Evolutionary conservation across 2,888 invertebrate genomes (phyloP).

Genomic region (Drosophila atripex): DNA sequence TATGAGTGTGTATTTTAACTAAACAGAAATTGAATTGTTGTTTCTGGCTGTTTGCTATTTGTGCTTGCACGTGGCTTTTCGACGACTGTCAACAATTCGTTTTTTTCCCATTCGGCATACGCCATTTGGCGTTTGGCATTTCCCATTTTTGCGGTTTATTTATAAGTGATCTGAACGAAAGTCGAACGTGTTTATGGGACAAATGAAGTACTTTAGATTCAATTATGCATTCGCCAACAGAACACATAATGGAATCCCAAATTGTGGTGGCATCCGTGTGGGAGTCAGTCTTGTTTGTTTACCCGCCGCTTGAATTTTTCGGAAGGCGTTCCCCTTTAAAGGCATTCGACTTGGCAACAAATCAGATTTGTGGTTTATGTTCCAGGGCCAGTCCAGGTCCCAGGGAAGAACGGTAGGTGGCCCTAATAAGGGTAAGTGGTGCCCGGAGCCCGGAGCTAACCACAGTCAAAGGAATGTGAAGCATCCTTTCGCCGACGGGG

Average conservation of each 20-base stretch:
- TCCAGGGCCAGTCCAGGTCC: slow-evolving; percentile 17
- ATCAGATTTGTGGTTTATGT: slow-evolving; percentile 54
- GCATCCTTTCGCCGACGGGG: slow-evolving; percentile 6
- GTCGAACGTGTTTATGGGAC: slow-evolving; percentile 68
- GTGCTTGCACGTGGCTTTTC: slow-evolving; percentile 55
- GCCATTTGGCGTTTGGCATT: slow-evolving; percentile 6
- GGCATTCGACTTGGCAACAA: slow-evolving; percentile 38
- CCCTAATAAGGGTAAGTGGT: slow-evolving; percentile 37
- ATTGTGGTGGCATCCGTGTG: slow-evolving; percentile 27
- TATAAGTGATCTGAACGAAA: slow-evolving; percentile 46
- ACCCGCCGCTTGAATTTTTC: slow-evolving; percentile 11
- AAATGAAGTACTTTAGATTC: slow-evolving; percentile 77
- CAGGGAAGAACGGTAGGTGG: slow-evolving; percentile 9
- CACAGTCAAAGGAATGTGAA: slow-evolving; percentile 43
- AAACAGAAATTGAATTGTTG: slow-evolving; percentile 73
- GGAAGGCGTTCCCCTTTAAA: slow-evolving; percentile 7
- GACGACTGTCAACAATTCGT: slow-evolving; percentile 32
- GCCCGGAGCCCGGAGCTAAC: slow-evolving; percentile 3
- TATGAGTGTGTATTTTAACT: slow-evolving; percentile 61
- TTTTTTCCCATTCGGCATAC: slow-evolving; percentile 1
- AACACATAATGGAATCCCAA: slow-evolving; percentile 53
- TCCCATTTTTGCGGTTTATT: slow-evolving; percentile 40
- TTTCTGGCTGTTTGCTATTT: slow-evolving; percentile 47
- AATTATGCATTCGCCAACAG: slow-evolving; percentile 67
- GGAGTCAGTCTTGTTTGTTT: slow-evolving; percentile 25